Conservation (phyloP, 2,113 vertebrate species). For the Mormyrus lacerda region DNA sequence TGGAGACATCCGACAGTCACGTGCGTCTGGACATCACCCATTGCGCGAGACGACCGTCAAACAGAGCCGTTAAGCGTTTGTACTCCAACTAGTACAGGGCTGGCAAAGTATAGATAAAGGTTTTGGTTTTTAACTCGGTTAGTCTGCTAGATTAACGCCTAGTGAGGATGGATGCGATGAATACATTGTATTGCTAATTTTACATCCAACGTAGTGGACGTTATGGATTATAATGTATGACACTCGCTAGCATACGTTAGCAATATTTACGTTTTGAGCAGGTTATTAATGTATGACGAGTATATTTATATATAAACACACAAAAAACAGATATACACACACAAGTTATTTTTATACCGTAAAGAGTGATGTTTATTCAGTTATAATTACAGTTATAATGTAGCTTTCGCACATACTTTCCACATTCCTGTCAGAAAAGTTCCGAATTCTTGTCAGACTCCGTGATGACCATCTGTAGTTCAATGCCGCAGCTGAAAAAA, state of each 20-base stretch:
- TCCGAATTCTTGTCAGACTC: neutral
- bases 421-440: neutral
- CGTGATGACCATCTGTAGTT: neutral
- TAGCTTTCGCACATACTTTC: neutral
- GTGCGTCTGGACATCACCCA: neutral
- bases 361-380: neutral
- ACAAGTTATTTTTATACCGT: neutral
- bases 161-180: neutral
- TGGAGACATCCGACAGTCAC: neutral
- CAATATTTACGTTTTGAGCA: neutral
- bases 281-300: neutral
- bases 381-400: neutral
- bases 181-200: neutral
- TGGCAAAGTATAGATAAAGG: neutral
- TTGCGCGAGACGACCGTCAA: neutral
- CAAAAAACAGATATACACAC: neutral
- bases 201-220: neutral
- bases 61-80: neutral
- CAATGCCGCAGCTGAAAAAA: neutral
- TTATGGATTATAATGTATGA: neutral
- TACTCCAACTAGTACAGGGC: neutral
- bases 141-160: neutral
- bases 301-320: neutral
- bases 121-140: neutral
- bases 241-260: neutral